A percentile compares a stretch with the other conserved stretches of the same genome.
Evolutionary conservation across 2,888 invertebrate genomes (phyloP).

Genomic region (Heliconius sara): DNA sequence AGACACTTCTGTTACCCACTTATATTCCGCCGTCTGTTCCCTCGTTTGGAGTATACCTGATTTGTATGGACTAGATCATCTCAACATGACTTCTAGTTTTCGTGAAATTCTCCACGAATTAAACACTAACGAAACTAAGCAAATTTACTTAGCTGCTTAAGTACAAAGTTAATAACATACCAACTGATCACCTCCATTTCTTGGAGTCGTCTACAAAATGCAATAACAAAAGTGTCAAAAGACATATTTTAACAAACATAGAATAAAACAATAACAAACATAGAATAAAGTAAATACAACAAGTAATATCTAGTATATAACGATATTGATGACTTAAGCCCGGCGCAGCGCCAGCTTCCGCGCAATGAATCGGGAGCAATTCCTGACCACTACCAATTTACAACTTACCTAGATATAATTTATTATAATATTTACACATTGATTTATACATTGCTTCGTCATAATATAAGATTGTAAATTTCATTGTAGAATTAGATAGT

Average conservation of each 20-base stretch:
- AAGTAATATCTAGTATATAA: slow-evolving; percentile 41
- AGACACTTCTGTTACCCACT: too few species aligned
- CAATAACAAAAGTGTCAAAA: background rate
- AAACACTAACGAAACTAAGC: too few species aligned
- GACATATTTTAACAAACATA: background rate
- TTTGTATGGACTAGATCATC: too few species aligned
- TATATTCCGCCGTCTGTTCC: too few species aligned
- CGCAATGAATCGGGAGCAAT: slow-evolving; percentile 70
- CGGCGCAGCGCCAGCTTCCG: slow-evolving; percentile 57
- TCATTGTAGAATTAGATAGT: too few species aligned
- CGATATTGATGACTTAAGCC: slow-evolving; percentile 72
- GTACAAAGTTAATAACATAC: background rate
- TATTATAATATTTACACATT: background rate
- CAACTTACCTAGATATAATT: slow-evolving; percentile 6
- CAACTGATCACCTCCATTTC: background rate
- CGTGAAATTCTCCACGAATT: too few species aligned
- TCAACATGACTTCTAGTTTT: too few species aligned
- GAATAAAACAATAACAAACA: background rate
- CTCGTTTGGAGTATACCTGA: too few species aligned
- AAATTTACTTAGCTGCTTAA: too few species aligned
- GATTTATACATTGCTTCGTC: slow-evolving; percentile 31
- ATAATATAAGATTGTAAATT: background rate
- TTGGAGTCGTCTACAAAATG: background rate
- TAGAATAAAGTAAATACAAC: slow-evolving; percentile 18
- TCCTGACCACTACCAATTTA: slow-evolving; percentile 54